Conservation (phyloP, 2,797 vertebrate species). For the Amblyraja radiata region DNA sequence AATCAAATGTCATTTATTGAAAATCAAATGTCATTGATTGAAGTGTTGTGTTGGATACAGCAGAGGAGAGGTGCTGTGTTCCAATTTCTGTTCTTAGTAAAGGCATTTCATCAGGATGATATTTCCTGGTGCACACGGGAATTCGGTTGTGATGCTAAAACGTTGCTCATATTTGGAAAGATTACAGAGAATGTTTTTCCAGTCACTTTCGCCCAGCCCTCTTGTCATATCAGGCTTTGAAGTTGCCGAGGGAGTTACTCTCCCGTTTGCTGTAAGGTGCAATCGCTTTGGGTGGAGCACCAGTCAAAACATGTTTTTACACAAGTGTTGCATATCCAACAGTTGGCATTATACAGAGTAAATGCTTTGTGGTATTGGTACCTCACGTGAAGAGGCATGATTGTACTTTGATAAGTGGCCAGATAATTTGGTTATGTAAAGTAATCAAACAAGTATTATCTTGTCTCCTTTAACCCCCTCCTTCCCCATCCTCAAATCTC, state of each 20-base stretch:
- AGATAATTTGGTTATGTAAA: neutral
- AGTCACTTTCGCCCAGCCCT: neutral
- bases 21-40: neutral
- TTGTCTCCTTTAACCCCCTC: neutral
- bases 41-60: neutral
- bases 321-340: neutral
- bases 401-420: neutral
- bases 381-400: neutral
- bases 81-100: neutral
- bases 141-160: neutral
- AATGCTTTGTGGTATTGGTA: slow-evolving; percentile 3
- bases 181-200: neutral
- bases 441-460: neutral
- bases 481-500: neutral
- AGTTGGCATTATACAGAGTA: neutral
- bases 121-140: neutral
- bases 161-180: neutral
- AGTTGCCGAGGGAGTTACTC: neutral
- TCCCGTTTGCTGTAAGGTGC: no score
- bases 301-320: neutral
- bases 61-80: no score
- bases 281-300: neutral
- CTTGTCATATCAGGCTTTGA: neutral
- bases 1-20: neutral
- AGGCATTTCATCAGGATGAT: neutral